phyloP scores from a whole-genome alignment of 2,888 invertebrate species.

The Cataglyphis cursor region DNA sequence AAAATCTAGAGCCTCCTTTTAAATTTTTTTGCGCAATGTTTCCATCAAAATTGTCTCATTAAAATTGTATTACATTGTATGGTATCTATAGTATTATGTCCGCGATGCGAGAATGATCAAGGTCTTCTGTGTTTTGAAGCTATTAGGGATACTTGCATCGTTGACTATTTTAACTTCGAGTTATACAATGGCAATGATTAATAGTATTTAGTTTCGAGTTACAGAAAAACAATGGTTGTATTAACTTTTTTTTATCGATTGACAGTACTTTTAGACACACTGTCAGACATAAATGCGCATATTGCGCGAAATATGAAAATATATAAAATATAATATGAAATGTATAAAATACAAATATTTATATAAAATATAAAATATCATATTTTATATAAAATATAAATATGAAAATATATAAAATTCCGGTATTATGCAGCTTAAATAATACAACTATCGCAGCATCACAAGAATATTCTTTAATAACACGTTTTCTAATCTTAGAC shows the following conservation, averaged over 20 bases:
- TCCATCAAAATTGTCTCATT: not conserved
- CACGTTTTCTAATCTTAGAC: slow-evolving; percentile 67
- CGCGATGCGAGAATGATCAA: not conserved
- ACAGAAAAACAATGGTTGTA: not conserved
- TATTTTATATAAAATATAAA: not conserved
- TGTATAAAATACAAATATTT: too few relatives aligned
- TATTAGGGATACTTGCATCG: not conserved
- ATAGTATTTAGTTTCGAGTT: not conserved
- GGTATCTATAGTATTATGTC: not conserved
- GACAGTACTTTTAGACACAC: not conserved
- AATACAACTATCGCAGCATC: not conserved
- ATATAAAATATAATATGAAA: not conserved
- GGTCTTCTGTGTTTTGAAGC: not conserved
- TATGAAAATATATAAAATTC: not conserved
- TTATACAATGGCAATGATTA: slow-evolving; percentile 31
- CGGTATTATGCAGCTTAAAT: not conserved
- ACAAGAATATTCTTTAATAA: slow-evolving; percentile 55
- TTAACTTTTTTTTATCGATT: slow-evolving; percentile 21
- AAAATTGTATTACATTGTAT: not conserved
- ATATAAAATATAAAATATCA: too few relatives aligned
- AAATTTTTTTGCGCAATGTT: not conserved
- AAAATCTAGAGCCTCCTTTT: not conserved
- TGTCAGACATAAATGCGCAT: not conserved
- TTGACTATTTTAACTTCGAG: not conserved
- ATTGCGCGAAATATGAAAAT: not conserved